Evolutionary conservation across 37 sponge, comb jelly and placozoan genomes (phyloP).

Genomic region (Chondrosia reniformis): DNA sequence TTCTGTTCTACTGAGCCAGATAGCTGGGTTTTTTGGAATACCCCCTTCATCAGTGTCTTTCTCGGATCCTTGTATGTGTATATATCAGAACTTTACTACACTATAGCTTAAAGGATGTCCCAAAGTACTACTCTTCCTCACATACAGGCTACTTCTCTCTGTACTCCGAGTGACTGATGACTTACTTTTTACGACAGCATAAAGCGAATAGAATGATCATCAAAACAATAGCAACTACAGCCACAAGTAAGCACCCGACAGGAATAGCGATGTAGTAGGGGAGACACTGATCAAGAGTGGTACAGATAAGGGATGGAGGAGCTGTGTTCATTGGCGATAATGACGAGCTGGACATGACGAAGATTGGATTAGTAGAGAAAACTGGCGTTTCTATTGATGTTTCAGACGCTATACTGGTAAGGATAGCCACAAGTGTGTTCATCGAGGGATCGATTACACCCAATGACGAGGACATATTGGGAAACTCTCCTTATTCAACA

Average conservation of each 20-base stretch:
- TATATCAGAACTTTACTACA: too few species aligned
- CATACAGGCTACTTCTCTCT: too few species aligned
- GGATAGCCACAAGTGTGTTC: not conserved
- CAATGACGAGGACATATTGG: too few species aligned
- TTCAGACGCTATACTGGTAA: not conserved
- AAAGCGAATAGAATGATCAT: not conserved
- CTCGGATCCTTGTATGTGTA: too few species aligned
- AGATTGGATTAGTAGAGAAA: not conserved
- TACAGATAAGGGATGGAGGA: not conserved
- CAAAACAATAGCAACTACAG: not conserved
- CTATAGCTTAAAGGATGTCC: too few species aligned
- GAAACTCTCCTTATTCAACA: too few species aligned
- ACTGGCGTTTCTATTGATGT: not conserved
- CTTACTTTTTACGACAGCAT: slow-evolving; percentile 9
- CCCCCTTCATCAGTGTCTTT: not conserved
- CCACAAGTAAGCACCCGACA: not conserved
- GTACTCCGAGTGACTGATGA: not conserved
- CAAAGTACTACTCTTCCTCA: too few species aligned
- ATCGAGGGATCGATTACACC: too few species aligned
- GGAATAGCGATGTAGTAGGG: slow-evolving; percentile 12
- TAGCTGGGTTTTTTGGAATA: not conserved
- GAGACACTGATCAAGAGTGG: not conserved
- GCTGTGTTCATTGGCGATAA: not conserved
- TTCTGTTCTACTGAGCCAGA: too few species aligned
- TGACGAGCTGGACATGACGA: not conserved